Conservation (phyloP, 1,140 invertebrate genomes). For the Liolophura sinensis region DNA sequence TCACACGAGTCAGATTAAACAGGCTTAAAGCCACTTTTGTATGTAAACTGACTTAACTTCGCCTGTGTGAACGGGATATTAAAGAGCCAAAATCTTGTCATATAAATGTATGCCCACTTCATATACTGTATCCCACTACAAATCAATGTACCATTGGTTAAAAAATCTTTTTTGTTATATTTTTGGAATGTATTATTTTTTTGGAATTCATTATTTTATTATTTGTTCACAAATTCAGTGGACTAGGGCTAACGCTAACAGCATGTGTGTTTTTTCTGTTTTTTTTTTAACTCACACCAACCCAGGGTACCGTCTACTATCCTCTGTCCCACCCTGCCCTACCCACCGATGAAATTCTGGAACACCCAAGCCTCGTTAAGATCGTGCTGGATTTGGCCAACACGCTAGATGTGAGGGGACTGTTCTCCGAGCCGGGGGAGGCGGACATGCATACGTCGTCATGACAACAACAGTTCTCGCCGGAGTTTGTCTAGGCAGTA, state of each 20-base stretch:
- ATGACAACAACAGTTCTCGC: slow-evolving; percentile 4
- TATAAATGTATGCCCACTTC: too few species aligned
- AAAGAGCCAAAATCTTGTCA: too few species aligned
- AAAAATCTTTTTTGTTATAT: too few species aligned
- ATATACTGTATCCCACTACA: too few species aligned
- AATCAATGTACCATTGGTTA: too few species aligned
- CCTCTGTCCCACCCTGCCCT: slow-evolving; percentile 83
- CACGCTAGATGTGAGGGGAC: slow-evolving; percentile 68
- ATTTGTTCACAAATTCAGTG: background rate
- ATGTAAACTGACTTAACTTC: too few species aligned
- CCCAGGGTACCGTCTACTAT: slow-evolving; percentile 77
- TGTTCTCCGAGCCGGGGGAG: slow-evolving; percentile 53
- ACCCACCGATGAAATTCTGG: slow-evolving; percentile 86
- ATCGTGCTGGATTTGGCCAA: slow-evolving; percentile 81
- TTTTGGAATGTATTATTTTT: too few species aligned
- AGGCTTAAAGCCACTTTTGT: too few species aligned
- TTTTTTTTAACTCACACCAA: slow-evolving; percentile 18
- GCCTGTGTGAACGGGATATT: too few species aligned
- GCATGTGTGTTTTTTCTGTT: background rate
- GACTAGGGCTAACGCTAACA: background rate
- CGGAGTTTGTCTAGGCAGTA: too few species aligned
- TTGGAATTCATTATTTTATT: too few species aligned
- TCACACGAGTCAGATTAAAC: too few species aligned
- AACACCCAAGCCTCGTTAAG: slow-evolving; percentile 80
- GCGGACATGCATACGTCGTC: slow-evolving; percentile 35